Base-by-base conservation (phyloP, 2,888 invertebrate species). In the Platycheirus rosarum region DNA sequence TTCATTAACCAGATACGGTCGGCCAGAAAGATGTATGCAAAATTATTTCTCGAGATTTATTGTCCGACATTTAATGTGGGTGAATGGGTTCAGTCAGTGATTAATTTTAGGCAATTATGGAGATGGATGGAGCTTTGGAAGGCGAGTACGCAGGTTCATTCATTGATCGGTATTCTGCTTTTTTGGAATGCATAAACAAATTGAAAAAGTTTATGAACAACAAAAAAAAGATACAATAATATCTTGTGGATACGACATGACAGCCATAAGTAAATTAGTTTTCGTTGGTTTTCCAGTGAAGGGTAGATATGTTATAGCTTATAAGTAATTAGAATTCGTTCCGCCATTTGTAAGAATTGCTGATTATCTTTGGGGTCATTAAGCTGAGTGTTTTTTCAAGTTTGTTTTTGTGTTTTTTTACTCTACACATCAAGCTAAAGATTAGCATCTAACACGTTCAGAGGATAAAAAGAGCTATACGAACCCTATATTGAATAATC, bases 61-160 rank as follows among this genome's bases (percentile, higher is more conserved):
- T 66, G 46, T 66, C 68, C 77, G 73, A 73, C 82, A 82, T 82
- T 77, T 71, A 82, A 82, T 82, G 82, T 82, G 82, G 82, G 77
- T 82, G 82, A 82, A 82, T 82, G 76, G 71, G 82, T 71, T 82
- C 77, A 68, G 73, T 71, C 82, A 82, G 76, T 82, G 82, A 82
- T 82, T 82, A 82, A 82, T 82, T 82, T 73, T 63, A 66, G 76
- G 82, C 73, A 82, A 82, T 82, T 77, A 82, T 77, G 71, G 77
- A 71, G 82, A 82, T 82, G 82, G 77, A 82, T 80, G 74, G 37
- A 32, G 69, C 46, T 65, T 35, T 14, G 44, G 44, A 16, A 14
- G 8, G 20, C 16, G 42, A 32, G 40, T 74, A 69, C 74, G 74
- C 79, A 69, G 44, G 65, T 75, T 80, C 79, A 80, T 80, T 80